A percentile compares a stretch with the other conserved stretches of the same genome.
phyloP scores from a whole-genome alignment of 2,113 vertebrate species.

The Ptyas mucosa region DNA sequence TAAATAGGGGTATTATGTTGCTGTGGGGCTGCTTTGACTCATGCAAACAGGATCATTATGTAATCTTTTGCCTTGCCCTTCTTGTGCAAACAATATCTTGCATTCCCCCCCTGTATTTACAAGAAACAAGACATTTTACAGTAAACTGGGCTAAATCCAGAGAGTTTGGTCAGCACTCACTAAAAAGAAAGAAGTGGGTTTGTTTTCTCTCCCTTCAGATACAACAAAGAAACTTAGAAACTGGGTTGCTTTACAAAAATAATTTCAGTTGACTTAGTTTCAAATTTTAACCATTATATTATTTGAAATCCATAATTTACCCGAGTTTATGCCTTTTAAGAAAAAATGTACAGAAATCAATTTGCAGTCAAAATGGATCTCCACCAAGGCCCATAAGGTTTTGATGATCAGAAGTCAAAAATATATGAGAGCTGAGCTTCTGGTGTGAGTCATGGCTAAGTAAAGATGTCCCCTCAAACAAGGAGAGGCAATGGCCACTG shows the following conservation, averaged over 20 bases:
- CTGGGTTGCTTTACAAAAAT: not conserved
- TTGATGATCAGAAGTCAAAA: not conserved
- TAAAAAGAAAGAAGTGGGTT: not conserved
- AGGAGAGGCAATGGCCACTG: too few species aligned
- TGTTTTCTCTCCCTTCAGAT: not conserved
- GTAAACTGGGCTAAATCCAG: not conserved
- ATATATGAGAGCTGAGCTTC: not conserved
- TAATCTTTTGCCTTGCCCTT: not conserved
- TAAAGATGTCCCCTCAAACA: too few species aligned
- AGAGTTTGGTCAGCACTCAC: not conserved
- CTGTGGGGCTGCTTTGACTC: not conserved
- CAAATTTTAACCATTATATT: not conserved
- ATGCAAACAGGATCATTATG: not conserved
- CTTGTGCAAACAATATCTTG: not conserved
- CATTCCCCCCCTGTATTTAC: not conserved
- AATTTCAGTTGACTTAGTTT: not conserved
- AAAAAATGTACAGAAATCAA: not conserved
- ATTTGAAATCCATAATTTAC: not conserved
- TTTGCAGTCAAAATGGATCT: not conserved
- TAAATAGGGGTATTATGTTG: not conserved
- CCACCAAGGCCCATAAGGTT: not conserved
- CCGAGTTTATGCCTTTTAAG: not conserved
- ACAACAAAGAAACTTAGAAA: not conserved
- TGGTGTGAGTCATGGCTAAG: not conserved
- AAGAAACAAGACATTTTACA: not conserved